Base-by-base conservation (phyloP, 2,113 vertebrate genomes). In the Rhea americana region DNA sequence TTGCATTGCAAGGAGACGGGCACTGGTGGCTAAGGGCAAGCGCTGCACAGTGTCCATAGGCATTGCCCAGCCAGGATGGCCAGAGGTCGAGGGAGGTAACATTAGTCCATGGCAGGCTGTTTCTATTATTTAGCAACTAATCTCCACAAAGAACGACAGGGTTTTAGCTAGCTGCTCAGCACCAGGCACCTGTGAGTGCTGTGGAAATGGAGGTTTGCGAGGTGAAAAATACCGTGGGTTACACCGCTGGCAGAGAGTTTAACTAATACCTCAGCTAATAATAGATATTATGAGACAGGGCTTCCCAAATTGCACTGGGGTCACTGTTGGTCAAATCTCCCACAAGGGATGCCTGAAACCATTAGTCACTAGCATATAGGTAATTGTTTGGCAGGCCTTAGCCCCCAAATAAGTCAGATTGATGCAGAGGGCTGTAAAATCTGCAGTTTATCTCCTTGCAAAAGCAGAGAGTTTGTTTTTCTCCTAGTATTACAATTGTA, bases 1-100 rank as follows among this genome's bases (percentile, higher is more conserved):
- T 75, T 66, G 30, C 25, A 26, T 9, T 4, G 59, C 28, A 9
- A 80, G 65, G 32, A 48, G 66, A n/a, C 11, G 21, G 17, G 8
- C 17, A 4, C 45, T 37, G n/a, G 13, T 55, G 68, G 45, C 50
- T 77, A 62, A 63, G 24, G 37, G 53, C 30, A 66, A 73, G 83
- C 43, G 10, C 79, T n/a, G 74, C 19, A 32, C 4, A 71, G n/a
- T 37, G 41, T 74, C 72, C 28, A 56, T 39, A 53, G 25, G 22
- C 6, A 86, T 75, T 0, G 0, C 4, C 53, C 35, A 24, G 59
- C 4, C 9, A n/a, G 28, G 7, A 4, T 32, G 3, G 21, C 5
- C 43, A 90, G 75, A 86, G 75, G 66, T 61, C 71, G 37, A 55
- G 56, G 21, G 26, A 35, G 3, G 13, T 22, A 55, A n/a, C 30